Percentiles rank a stretch among this genome's conserved stretches.
These are phyloP conservation scores for Tetranychus piercei DNA, from an alignment of 2,888 invertebrate species.

Conservation along the genomic window DNA sequence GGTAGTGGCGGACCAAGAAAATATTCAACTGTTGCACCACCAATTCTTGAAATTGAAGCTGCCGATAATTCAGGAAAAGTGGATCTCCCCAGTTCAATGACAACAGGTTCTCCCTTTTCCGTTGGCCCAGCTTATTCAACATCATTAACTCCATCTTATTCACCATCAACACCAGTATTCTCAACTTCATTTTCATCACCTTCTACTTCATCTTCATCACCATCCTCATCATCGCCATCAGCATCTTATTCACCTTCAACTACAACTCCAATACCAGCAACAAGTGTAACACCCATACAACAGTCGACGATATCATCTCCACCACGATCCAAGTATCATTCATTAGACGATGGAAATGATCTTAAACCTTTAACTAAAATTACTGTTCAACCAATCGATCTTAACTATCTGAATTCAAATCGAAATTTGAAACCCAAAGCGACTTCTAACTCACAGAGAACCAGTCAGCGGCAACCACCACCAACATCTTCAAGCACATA, in stretches of 20 bases:
- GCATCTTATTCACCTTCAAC: background rate
- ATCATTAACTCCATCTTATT: background rate
- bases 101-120: background rate
- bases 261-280: background rate
- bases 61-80: conserved; percentile 9
- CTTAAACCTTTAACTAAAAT: background rate
- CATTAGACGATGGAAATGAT: background rate
- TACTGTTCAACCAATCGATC: background rate
- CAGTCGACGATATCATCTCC: background rate
- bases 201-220: background rate
- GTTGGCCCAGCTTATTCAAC: background rate
- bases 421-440: background rate
- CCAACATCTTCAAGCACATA: background rate
- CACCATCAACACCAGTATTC: background rate
- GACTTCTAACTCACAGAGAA: background rate
- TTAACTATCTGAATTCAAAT: background rate
- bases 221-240: background rate
- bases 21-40: conserved; percentile 3
- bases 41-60: conserved; percentile 1
- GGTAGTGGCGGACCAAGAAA: background rate
- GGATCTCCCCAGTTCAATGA: background rate
- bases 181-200: background rate
- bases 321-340: background rate
- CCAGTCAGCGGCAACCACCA: background rate
- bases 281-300: background rate